Evolutionary conservation across 2,113 vertebrate genomes (phyloP).

Genomic region (Pterocles burchelli): DNA sequence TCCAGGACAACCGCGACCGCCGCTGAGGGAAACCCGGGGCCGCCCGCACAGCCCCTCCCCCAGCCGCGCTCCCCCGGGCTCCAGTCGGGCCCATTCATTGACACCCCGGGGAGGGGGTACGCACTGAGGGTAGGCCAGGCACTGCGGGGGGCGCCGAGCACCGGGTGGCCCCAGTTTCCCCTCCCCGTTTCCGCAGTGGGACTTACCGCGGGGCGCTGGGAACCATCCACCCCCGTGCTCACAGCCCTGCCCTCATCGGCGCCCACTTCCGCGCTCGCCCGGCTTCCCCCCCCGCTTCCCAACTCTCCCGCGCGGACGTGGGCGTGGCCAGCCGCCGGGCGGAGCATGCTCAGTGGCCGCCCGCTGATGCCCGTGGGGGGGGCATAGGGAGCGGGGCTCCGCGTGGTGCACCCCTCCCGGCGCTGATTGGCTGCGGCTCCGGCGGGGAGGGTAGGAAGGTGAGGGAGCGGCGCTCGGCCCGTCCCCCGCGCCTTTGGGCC

Average conservation of each 20-base stretch:
- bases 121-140: accelerated
- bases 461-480: accelerated
- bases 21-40: neutral
- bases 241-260: accelerated
- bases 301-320: neutral
- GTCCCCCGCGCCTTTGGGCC: accelerated
- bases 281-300: too few relatives aligned
- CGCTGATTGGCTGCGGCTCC: neutral
- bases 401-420: accelerated
- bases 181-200: neutral
- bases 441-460: accelerated
- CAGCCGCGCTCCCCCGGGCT: neutral
- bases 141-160: too few relatives aligned
- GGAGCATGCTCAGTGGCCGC: neutral
- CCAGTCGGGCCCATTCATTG: neutral
- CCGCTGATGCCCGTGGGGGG: too few relatives aligned
- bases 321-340: accelerated
- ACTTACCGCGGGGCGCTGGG: neutral
- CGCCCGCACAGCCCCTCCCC: neutral
- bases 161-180: too few relatives aligned
- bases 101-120: accelerated
- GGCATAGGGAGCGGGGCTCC: accelerated
- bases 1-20: neutral
- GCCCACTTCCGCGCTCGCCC: accelerated
- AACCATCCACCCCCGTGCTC: neutral